Evolutionary conservation across 2,113 vertebrate genomes (phyloP), one percentile per base, ranked within the genome.

Genomic region (Gorsachius goisagi): DNA sequence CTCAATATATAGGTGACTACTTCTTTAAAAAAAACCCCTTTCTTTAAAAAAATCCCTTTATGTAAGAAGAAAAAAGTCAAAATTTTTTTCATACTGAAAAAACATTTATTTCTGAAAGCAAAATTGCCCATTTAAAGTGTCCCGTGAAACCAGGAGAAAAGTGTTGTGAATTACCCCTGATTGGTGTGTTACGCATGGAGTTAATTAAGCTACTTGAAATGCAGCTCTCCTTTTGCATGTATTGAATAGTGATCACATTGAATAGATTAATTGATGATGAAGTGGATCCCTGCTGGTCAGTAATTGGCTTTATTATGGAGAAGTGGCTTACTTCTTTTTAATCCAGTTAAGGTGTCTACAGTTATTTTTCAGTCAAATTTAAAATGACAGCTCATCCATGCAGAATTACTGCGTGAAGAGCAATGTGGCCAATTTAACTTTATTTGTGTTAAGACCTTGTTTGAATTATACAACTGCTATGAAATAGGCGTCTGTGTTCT

Each of bases 281-380:
- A 90, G 83, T 87, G 84, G 81, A 81, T 97, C 80, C 93, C 95
- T 96, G 92, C 96, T 97, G 96, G 89, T 97, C 86, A 74, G 79
- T 98, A 97, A 97, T 96, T 95, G 85, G 91, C 95, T 97, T 97
- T 93, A 93, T 95, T 96, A 86, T 52, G 77, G 83, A 87, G 89
- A 92, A 92, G 93, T 86, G 79, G 77, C 82, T 96, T 94, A 95
- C 67, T 91, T 83, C 56, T 92, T 93, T 95, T 94, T 96, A 97
- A 97, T 97, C 94, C 91, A 82, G 90, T 97, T 97, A 97, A 97
- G 79, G 83, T 95, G 81, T 95, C 88, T 95, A 74, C 96, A 96
- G 96, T 98, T 97, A 97, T 88, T 92, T 92, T 92, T 88, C 89
- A 94, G 92, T 94, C 88, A 96, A 97, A 98, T 96, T 85, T 95